Conservation (phyloP, 2,888 invertebrate genomes). For the Eupithecia vulgata region DNA sequence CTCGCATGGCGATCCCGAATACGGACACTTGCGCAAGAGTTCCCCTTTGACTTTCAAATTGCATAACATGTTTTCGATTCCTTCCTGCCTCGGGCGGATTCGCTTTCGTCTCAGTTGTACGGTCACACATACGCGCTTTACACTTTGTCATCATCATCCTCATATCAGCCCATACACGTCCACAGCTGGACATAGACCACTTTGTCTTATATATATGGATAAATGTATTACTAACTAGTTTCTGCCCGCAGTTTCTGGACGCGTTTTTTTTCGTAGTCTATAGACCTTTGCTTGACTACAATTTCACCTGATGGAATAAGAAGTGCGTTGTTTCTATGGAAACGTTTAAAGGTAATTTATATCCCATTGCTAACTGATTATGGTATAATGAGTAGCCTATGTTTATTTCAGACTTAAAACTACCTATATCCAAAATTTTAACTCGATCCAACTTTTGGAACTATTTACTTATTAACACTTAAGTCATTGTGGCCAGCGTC, state of each 20-base stretch:
- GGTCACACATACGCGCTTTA: slow-evolving; percentile 24
- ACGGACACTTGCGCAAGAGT: slow-evolving; percentile 65
- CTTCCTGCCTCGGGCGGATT: slow-evolving; percentile 66
- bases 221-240: slow-evolving; percentile 33
- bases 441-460: no score
- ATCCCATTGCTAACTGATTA: background rate
- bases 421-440: background rate
- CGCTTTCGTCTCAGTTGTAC: slow-evolving; percentile 63
- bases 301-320: no score
- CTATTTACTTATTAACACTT: no score
- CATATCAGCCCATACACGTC: no score
- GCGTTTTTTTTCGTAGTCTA: no score
- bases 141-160: slow-evolving; percentile 28
- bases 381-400: background rate
- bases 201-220: slow-evolving; percentile 14
- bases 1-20: slow-evolving; percentile 46
- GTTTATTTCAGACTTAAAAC: background rate
- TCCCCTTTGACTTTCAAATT: slow-evolving; percentile 71
- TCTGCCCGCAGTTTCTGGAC: background rate
- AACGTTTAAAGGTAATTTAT: background rate
- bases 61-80: slow-evolving; percentile 75
- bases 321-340: background rate
- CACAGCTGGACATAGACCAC: no score
- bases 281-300: no score
- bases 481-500: no score